Conservation (phyloP, 2,797 vertebrate genomes). For the Arremon aurantiirostris region DNA sequence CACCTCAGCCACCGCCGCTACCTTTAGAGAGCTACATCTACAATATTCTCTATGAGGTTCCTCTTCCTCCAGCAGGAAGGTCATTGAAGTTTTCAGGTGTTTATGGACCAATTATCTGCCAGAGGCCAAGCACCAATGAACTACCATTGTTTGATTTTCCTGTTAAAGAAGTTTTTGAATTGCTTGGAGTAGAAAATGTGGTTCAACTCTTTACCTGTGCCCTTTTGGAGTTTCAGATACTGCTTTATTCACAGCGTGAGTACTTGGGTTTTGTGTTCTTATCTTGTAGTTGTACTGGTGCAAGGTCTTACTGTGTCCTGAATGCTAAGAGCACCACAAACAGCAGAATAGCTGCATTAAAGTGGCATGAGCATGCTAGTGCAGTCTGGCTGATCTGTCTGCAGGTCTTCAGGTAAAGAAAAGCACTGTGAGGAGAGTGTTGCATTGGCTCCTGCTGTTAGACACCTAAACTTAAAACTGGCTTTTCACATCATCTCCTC, state of each 20-base stretch:
- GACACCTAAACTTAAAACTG: background rate
- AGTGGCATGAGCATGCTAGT: background rate
- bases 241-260: slow-evolving; percentile 98
- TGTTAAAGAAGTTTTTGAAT: slow-evolving; percentile 88
- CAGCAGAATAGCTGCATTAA: background rate
- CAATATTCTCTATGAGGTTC: slow-evolving; percentile 97
- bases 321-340: background rate
- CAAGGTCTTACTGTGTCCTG: background rate
- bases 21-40: slow-evolving; percentile 98
- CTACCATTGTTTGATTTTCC: slow-evolving; percentile 95
- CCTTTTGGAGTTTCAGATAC: slow-evolving; percentile 96
- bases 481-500: background rate
- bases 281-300: background rate
- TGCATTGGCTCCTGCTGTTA: background rate
- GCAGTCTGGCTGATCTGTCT: background rate
- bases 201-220: slow-evolving; percentile 97
- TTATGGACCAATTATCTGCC: slow-evolving; percentile 92
- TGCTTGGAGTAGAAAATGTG: slow-evolving; percentile 95
- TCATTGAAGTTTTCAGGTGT: slow-evolving; percentile 97
- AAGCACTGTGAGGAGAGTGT: background rate
- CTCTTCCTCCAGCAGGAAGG: slow-evolving; percentile 90
- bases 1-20: slow-evolving; percentile 92
- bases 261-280: slow-evolving; percentile 42
- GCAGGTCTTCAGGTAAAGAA: background rate
- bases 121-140: slow-evolving; percentile 93